Conservation (phyloP, 2,113 vertebrate species). For the Picathartes gymnocephalus region DNA sequence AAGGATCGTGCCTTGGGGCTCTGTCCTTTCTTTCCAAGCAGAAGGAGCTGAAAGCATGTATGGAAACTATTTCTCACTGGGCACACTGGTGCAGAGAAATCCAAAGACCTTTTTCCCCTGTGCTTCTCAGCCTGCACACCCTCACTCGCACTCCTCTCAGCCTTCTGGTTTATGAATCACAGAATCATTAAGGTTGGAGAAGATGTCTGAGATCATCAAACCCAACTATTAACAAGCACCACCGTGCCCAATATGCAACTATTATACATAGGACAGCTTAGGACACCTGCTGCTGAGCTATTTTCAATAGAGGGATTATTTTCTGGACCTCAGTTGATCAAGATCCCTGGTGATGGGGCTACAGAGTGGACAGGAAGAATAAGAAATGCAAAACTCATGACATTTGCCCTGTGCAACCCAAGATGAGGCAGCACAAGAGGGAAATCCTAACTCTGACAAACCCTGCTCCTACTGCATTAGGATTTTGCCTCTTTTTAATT, state of each 20-base stretch:
- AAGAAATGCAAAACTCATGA: fast-evolving
- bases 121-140: background rate
- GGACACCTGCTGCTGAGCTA: background rate
- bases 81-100: background rate
- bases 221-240: background rate
- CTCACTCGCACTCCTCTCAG: background rate
- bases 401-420: fast-evolving
- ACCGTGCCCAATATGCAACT: background rate
- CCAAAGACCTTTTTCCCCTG: background rate
- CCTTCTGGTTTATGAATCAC: background rate
- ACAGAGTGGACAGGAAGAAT: background rate
- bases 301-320: background rate
- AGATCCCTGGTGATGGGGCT: background rate
- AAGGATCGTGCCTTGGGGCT: background rate
- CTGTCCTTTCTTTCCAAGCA: slow-evolving; percentile 13
- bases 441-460: background rate
- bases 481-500: background rate
- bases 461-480: background rate
- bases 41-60: background rate
- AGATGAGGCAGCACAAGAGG: fast-evolving
- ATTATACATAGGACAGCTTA: background rate
- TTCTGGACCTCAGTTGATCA: background rate
- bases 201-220: background rate
- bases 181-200: background rate
- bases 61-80: slow-evolving; percentile 35